Percentiles rank a stretch among this genome's conserved stretches.
phyloP scores from a whole-genome alignment of 2,113 vertebrate species.

The Eulemur macaco region DNA sequence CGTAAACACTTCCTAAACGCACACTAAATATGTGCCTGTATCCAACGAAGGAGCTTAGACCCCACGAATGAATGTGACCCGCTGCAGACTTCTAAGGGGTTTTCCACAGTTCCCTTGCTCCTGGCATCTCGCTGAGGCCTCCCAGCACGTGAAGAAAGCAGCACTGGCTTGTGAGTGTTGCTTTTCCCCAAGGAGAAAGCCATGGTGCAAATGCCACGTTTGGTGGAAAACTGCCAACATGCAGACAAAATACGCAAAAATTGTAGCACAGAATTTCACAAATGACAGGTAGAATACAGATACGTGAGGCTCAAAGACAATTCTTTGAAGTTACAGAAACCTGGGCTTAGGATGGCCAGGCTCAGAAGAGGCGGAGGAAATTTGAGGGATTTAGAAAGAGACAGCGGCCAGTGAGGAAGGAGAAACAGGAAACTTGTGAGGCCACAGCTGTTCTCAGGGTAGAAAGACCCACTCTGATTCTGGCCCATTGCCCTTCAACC shows the following conservation, averaged over 20 bases:
- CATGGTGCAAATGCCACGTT: background rate
- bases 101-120: background rate
- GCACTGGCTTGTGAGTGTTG: background rate
- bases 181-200: background rate
- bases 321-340: background rate
- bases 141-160: background rate
- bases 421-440: background rate
- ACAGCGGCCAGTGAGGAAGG: background rate
- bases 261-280: background rate
- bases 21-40: background rate
- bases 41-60: background rate
- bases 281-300: background rate
- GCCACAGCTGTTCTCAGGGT: background rate
- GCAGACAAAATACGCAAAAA: background rate
- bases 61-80: background rate
- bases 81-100: rapidly evolving
- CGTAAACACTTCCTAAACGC: background rate
- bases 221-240: background rate
- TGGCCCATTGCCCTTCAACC: background rate
- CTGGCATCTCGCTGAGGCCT: background rate
- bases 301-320: background rate
- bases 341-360: rapidly evolving
- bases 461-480: background rate
- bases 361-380: too few relatives aligned
- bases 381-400: too few relatives aligned